Percentiles rank a stretch among this genome's conserved stretches.
Evolutionary conservation across 2,888 invertebrate genomes (phyloP).

Genomic region (Aleiodes leptofemur): DNA sequence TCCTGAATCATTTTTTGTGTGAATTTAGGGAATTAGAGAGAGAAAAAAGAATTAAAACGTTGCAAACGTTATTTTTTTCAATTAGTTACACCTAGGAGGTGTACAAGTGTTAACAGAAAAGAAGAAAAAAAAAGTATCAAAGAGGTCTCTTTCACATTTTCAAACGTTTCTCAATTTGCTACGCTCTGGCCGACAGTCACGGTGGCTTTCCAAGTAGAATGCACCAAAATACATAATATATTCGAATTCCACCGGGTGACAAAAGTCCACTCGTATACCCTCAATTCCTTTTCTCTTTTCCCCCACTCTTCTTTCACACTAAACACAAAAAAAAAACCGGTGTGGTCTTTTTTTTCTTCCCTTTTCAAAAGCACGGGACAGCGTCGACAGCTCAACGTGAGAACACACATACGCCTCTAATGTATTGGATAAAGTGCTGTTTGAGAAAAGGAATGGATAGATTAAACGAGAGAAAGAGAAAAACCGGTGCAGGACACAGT

Average conservation of each 20-base stretch:
- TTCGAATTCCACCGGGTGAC: conserved; percentile 28
- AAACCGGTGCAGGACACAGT: conserved; percentile 29
- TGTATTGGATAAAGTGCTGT: conserved; percentile 29
- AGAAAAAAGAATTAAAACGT: conserved; percentile 19
- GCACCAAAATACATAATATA: conserved; percentile 24
- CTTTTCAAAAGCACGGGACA: neutral
- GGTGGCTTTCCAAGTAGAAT: conserved; percentile 17
- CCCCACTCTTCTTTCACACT: neutral
- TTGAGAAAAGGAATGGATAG: conserved; percentile 14
- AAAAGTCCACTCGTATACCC: conserved; percentile 20
- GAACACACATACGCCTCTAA: conserved; percentile 20
- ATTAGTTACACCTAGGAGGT: too few relatives aligned
- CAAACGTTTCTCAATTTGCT: conserved; percentile 27
- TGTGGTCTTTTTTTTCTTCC: conserved; percentile 6
- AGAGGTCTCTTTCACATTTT: conserved; percentile 7
- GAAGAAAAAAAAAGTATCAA: neutral
- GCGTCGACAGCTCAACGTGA: conserved; percentile 27
- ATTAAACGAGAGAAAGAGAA: conserved; percentile 16
- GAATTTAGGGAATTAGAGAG: neutral
- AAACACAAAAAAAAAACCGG: conserved; percentile 13
- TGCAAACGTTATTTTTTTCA: neutral
- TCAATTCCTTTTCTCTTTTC: neutral
- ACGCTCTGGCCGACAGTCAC: conserved; percentile 26
- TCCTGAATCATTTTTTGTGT: neutral
- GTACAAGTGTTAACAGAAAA: neutral